Evolutionary conservation across 2,888 invertebrate species (phyloP).

Genomic region (Physocephala rufipes): DNA sequence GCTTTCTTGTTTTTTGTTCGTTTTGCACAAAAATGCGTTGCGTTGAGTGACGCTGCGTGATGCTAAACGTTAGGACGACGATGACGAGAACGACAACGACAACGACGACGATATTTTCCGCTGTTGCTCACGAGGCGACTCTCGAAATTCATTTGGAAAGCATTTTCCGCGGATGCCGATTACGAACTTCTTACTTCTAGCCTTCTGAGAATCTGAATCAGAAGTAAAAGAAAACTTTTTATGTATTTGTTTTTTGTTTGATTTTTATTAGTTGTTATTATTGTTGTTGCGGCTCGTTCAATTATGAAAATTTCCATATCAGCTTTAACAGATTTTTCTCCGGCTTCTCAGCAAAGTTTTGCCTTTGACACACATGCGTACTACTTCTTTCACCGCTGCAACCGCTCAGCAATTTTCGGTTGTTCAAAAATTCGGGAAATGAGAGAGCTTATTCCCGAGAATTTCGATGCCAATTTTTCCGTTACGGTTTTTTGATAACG

Average conservation of each 20-base stretch:
- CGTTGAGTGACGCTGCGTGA: background rate
- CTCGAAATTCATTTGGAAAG: constrained; percentile 48
- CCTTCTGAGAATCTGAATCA: constrained; percentile 42
- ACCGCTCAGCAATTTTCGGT: background rate
- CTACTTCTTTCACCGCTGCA: background rate
- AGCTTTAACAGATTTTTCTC: constrained; percentile 30
- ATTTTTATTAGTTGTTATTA: constrained; percentile 3
- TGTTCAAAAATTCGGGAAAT: too few species aligned
- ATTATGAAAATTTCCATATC: constrained; percentile 19
- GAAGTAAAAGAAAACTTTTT: constrained; percentile 30
- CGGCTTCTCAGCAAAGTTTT: constrained; percentile 29
- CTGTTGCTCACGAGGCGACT: constrained; percentile 38
- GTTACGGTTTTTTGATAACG: too few species aligned
- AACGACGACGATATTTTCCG: constrained; percentile 1
- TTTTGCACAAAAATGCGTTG: constrained; percentile 29
- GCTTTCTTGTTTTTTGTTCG: too few species aligned
- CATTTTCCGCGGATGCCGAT: constrained; percentile 47
- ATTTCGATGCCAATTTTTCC: too few species aligned
- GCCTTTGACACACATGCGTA: constrained; percentile 29
- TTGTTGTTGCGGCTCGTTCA: too few species aligned
- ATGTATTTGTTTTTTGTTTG: constrained; percentile 9
- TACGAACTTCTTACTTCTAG: constrained; percentile 45
- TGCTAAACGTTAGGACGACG: too few species aligned
- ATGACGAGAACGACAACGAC: too few species aligned
- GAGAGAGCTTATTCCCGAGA: too few species aligned